Evolutionary conservation across 2,888 invertebrate species (phyloP), one percentile per base, ranked within the genome.

Genomic region (Apotomis turbidana): DNA sequence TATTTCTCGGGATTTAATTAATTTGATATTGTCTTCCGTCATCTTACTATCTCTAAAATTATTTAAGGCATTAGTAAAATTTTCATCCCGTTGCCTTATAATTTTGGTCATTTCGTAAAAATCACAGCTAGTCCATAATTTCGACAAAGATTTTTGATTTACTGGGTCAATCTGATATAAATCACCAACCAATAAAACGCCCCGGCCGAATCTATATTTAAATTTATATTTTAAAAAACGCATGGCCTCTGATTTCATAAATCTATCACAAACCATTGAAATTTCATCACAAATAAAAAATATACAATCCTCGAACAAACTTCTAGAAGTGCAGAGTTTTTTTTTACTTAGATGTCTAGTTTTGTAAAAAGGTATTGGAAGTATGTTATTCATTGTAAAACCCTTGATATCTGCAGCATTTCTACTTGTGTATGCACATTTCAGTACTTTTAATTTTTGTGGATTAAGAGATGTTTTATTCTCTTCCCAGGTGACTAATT

Each of bases 221-320:
- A 54, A 54, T 54, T 15, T 54, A 6, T 15, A 1, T n/a, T 54
- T n/a, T 54, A 54, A 54, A n/a, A 15, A 15, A 27, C 54, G 54
- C 6, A 15, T 13, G 13, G 5, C 9, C 3, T 8, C 54, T 1
- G 54, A 15, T 3, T 4, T 8, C 54, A 54, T 54, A 2, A 13
- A 13, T 15, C 3, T 13, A 0, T 54, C 54, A 15, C 54, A 27
- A 15, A 54, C 54, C 54, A 54, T 54, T 5, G 54, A 54, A 6
- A 54, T 54, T 54, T 54, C 54, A 54, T 54, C 54, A 8, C 54
- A 54, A n/a, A 54, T 54, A 54, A 54, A 54, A n/a, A 54, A 54
- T 54, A 54, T 8, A 13, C 54, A 54, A 5, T 15, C n/a, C 1
- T 54, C 13, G 5, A 54, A 15, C 13, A 54, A 0, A n/a, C 4